A percentile compares a stretch with the other conserved stretches of the same genome.
phyloP scores from a whole-genome alignment of 2,888 invertebrate genomes.

The Dicyrtomina minuta region DNA sequence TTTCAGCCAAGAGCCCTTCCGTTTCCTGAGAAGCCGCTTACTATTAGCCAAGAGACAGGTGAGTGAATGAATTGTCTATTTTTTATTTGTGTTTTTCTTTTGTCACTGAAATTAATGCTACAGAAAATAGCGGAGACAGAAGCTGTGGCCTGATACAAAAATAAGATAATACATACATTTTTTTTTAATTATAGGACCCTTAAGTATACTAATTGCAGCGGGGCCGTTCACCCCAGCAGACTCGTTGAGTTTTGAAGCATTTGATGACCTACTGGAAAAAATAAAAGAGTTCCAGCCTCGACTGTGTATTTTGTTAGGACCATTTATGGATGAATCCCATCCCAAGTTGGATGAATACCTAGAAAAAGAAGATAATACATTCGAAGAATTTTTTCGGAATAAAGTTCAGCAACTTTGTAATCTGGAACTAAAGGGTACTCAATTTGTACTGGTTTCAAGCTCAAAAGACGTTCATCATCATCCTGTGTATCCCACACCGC shows the following conservation, averaged over 20 bases:
- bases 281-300: conserved; percentile 72
- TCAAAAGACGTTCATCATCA: conserved; percentile 75
- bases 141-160: no score
- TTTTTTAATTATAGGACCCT: conserved; percentile 23
- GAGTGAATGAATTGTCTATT: no score
- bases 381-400: conserved; percentile 72
- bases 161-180: no score
- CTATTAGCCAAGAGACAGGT: no score
- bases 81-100: no score
- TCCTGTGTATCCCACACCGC: conserved; percentile 80
- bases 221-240: conserved; percentile 82
- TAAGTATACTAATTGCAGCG: conserved; percentile 60
- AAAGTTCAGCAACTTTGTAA: conserved; percentile 68
- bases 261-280: conserved; percentile 72
- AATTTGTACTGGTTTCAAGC: conserved; percentile 75
- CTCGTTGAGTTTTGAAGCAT: conserved; percentile 75
- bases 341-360: conserved; percentile 62
- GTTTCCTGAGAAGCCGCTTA: conserved; percentile 57
- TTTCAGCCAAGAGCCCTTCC: conserved; percentile 62
- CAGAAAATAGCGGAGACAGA: no score
- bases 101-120: no score
- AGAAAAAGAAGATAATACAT: conserved; percentile 65
- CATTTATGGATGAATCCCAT: conserved; percentile 76
- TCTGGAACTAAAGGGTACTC: conserved; percentile 60
- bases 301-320: conserved; percentile 78